These are phyloP conservation scores for Oncopeltus fasciatus DNA, from an alignment of 1,140 invertebrate species.

Conservation along the genomic window DNA sequence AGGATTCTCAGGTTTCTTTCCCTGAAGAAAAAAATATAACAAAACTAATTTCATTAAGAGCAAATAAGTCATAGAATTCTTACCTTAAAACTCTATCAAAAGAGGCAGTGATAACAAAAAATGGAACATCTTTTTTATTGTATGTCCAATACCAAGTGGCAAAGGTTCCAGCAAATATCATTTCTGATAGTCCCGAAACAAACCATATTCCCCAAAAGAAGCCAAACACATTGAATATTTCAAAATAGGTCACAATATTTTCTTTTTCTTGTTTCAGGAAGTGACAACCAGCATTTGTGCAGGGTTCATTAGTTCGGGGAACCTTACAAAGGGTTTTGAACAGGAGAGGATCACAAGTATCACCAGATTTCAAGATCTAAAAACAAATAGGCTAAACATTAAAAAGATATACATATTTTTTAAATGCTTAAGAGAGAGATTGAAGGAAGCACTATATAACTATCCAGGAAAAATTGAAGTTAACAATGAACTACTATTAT, in stretches of 20 bases:
- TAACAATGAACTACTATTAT: no score
- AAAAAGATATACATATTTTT: no score
- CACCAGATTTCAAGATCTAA: no score
- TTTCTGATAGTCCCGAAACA: constrained; percentile 74
- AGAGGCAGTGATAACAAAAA: constrained; percentile 57
- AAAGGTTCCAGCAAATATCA: constrained; percentile 73
- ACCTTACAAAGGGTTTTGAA: constrained; percentile 36
- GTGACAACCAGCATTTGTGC: constrained; percentile 21
- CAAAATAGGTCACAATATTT: constrained; percentile 28
- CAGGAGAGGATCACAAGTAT: constrained; percentile 36
- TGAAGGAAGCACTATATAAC: no score
- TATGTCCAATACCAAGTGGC: constrained; percentile 92
- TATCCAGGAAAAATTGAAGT: no score
- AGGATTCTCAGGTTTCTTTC: no score
- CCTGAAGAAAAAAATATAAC: not conserved
- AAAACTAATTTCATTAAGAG: not conserved
- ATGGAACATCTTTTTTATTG: constrained; percentile 64
- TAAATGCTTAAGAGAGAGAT: no score
- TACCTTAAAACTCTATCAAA: constrained; percentile 55
- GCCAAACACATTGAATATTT: constrained; percentile 67
- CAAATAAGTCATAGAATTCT: constrained; percentile 2
- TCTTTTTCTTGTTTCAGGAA: constrained; percentile 19
- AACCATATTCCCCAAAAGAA: constrained; percentile 86
- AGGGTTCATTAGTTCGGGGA: not conserved
- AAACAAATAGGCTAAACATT: no score